These are phyloP conservation scores for Kuschelorhynchus macadamiae DNA, from an alignment of 2,888 invertebrate genomes.

Conservation along the genomic window DNA sequence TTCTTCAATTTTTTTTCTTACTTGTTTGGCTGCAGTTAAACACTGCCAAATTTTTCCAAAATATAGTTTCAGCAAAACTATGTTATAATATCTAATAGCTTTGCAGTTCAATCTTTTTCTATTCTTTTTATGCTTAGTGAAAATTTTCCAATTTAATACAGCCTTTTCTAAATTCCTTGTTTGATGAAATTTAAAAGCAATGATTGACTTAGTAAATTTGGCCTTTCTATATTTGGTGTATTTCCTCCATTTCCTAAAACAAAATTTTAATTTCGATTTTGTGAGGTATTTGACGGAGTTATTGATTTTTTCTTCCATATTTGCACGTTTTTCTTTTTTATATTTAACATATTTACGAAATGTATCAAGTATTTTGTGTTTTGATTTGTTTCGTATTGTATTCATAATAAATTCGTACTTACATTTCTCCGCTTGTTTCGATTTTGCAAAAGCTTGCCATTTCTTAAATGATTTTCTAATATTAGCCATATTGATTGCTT, in stretches of 20 bases:
- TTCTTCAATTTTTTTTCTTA: slow-evolving; percentile 48
- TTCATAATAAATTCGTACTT: slow-evolving; percentile 11
- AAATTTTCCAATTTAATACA: slow-evolving; percentile 46
- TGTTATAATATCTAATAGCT: slow-evolving; percentile 31
- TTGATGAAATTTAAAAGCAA: slow-evolving; percentile 15
- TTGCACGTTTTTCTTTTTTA: slow-evolving; percentile 30
- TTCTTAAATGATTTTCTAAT: slow-evolving; percentile 35
- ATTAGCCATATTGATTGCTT: slow-evolving; percentile 9
- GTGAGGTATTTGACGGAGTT: not conserved
- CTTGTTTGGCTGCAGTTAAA: slow-evolving; percentile 40
- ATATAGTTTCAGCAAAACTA: slow-evolving; percentile 20
- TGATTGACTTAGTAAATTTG: slow-evolving; percentile 7
- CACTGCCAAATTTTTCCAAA: slow-evolving; percentile 2
- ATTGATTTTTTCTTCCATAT: slow-evolving; percentile 2
- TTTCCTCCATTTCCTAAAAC: slow-evolving; percentile 33
- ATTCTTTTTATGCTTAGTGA: slow-evolving; percentile 34
- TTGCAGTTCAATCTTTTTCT: slow-evolving; percentile 26
- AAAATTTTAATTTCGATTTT: slow-evolving; percentile 28
- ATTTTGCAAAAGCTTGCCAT: slow-evolving; percentile 20
- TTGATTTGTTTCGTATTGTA: slow-evolving; percentile 14
- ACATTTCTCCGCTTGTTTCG: slow-evolving; percentile 14
- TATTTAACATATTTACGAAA: slow-evolving; percentile 33
- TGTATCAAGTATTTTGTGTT: slow-evolving; percentile 33
- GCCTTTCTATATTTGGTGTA: slow-evolving; percentile 7
- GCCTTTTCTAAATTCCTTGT: slow-evolving; percentile 30